These are phyloP conservation scores for Synergus umbraculus DNA, from an alignment of 2,888 invertebrate genomes.

Conservation along the genomic window DNA sequence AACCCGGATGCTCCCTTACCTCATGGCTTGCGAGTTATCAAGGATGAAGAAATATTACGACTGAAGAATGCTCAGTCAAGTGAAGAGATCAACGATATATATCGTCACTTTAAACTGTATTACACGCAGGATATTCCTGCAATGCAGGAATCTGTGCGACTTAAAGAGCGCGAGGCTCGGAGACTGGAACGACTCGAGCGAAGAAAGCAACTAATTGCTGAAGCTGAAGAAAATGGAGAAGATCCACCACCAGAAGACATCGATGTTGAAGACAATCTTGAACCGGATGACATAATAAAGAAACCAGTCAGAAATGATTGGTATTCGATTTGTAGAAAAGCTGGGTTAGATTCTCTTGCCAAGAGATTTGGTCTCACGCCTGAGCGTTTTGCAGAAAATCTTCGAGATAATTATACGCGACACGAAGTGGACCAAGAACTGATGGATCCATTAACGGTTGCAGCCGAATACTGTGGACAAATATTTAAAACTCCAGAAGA, in stretches of 20 bases:
- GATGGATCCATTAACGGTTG: conserved; percentile 88
- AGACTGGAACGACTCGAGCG: conserved; percentile 79
- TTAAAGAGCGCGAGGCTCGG: conserved; percentile 83
- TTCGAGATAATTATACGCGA: conserved; percentile 95
- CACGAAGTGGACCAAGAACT: conserved; percentile 97
- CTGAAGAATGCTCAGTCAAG: conserved; percentile 88
- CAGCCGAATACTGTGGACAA: conserved; percentile 83
- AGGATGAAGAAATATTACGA: conserved; percentile 91
- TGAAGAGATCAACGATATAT: conserved; percentile 95
- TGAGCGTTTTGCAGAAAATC: conserved; percentile 97
- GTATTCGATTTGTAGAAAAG: conserved; percentile 91
- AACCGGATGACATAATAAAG: conserved; percentile 85
- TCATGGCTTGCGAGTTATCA: conserved; percentile 88
- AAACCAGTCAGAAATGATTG: conserved; percentile 93
- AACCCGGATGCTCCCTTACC: conserved; percentile 91
- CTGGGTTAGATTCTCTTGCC: conserved; percentile 90
- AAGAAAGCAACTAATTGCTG: conserved; percentile 79
- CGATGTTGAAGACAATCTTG: conserved; percentile 79
- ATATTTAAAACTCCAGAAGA: conserved; percentile 83
- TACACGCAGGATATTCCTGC: conserved; percentile 90
- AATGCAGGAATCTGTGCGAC: conserved; percentile 87
- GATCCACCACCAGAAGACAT: conserved; percentile 81
- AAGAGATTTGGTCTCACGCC: conserved; percentile 95
- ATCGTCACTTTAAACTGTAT: conserved; percentile 94
- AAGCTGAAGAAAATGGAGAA: conserved; percentile 82